Evolutionary conservation across 2,113 vertebrate species (phyloP).

Genomic region (Pygoscelis adeliae): DNA sequence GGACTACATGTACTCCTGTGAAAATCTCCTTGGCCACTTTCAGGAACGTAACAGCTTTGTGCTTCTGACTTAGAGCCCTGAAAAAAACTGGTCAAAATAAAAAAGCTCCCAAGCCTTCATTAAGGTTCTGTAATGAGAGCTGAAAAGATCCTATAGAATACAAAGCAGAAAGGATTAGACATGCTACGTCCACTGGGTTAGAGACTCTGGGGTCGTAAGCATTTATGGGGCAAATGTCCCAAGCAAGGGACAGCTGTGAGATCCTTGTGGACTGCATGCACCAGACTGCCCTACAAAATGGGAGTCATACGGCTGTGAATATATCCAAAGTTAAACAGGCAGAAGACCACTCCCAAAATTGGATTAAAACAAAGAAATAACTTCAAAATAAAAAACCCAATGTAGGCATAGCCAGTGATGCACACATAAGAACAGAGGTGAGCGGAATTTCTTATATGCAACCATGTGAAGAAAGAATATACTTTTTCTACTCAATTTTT

Average conservation of each 20-base stretch:
- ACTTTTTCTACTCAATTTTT: neutral
- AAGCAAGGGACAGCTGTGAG: neutral
- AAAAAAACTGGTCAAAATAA: neutral
- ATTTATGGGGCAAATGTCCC: neutral
- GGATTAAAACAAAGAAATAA: neutral
- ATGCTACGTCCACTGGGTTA: neutral
- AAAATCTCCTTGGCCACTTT: neutral
- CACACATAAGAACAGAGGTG: neutral
- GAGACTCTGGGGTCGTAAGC: accelerated
- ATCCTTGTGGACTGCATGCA: neutral
- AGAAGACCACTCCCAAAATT: neutral
- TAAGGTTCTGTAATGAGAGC: neutral
- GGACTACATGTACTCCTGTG: neutral
- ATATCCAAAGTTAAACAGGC: neutral
- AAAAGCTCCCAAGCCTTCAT: neutral
- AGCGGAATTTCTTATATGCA: accelerated
- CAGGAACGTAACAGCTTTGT: neutral
- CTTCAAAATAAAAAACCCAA: neutral
- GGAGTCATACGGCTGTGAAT: neutral
- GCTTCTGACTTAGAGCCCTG: neutral
- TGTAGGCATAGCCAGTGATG: neutral
- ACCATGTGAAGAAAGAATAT: neutral
- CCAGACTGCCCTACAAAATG: neutral
- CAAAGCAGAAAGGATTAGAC: neutral
- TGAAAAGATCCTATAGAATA: neutral